Evolutionary conservation across 2,113 vertebrate genomes (phyloP), one percentile per base, ranked within the genome.

Genomic region (Charadrius vociferus): DNA sequence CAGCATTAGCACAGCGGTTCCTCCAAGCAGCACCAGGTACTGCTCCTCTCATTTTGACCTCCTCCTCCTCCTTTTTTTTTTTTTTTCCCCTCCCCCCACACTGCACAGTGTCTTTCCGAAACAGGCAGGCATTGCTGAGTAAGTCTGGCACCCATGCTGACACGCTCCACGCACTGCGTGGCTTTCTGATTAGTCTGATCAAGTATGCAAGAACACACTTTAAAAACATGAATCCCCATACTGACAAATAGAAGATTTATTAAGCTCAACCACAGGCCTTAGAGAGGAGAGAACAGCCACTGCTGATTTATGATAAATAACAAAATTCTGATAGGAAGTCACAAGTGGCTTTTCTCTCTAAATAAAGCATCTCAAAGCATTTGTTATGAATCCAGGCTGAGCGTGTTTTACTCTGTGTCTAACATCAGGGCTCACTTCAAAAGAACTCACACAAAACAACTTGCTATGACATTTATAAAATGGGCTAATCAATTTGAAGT

Each of bases 401-500:
- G 96, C 66, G 2, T 34, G 95, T 97, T 98, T 97, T 97, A 98
- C 85, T 96, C 96, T 78, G 81, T 90, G 93, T 95, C 86, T 96
- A 98, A 97, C 97, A 98, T 97, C 94, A 97, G 92, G 93, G 93
- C 87, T 98, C 97, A 94, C 97, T 98, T 98, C 98, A 98, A 97
- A 98, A 94, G 94, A 95, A 92, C 82, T 96, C 87, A 86, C 81
- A 97, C 94, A 96, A 98, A 98, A 98, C 98, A 98, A 98, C 97
- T 96, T 97, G 96, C 97, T 97, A 83, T 80, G 98, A 98, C 97
- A 98, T 97, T 98, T 98, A 98, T 98, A 98, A 98, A 98, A 98
- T 93, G 94, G 87, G 95, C 97, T 98, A 98, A 98, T 98, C 98
- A 98, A 98, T 98, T 96, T 98, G 95, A 98, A 98, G 98, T 97